Conservation (phyloP, 2,113 vertebrate species). For the Lasiurus cinereus region DNA sequence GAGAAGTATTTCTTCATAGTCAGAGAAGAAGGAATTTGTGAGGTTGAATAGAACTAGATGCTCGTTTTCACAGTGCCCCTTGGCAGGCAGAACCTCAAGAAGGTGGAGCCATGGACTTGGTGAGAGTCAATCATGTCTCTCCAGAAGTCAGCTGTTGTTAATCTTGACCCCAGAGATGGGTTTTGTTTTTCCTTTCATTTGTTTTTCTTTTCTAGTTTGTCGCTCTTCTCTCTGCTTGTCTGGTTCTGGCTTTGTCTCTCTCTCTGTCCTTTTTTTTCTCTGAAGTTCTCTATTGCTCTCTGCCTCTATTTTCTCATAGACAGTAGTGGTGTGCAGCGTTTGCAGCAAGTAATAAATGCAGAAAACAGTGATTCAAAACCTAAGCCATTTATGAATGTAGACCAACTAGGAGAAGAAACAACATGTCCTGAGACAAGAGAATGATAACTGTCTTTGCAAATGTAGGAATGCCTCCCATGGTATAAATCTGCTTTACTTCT, state of each 20-base stretch:
- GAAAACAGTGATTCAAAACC: constrained; percentile 21
- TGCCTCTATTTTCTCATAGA: constrained; percentile 17
- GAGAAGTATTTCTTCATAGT: not conserved
- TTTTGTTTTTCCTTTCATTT: not conserved
- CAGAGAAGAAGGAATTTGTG: not conserved
- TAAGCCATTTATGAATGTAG: not conserved
- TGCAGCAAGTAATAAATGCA: constrained; percentile 34
- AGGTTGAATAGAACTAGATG: not conserved
- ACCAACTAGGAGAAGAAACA: constrained; percentile 24
- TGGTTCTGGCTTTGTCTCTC: not conserved
- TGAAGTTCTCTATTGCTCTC: constrained; percentile 26
- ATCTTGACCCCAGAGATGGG: not conserved
- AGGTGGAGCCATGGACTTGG: not conserved
- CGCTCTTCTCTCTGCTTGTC: not conserved
- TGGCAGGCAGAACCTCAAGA: not conserved
- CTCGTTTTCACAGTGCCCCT: not conserved
- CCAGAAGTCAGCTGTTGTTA: not conserved
- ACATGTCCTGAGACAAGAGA: not conserved
- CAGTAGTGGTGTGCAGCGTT: not conserved
- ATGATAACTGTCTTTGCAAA: not conserved
- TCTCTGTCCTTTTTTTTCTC: constrained; percentile 20
- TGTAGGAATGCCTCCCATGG: not conserved
- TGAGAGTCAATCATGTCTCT: not conserved
- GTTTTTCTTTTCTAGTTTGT: not conserved
- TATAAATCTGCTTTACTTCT: not conserved